Conservation (phyloP, 2,113 vertebrate species). For the Hemicordylus capensis region DNA sequence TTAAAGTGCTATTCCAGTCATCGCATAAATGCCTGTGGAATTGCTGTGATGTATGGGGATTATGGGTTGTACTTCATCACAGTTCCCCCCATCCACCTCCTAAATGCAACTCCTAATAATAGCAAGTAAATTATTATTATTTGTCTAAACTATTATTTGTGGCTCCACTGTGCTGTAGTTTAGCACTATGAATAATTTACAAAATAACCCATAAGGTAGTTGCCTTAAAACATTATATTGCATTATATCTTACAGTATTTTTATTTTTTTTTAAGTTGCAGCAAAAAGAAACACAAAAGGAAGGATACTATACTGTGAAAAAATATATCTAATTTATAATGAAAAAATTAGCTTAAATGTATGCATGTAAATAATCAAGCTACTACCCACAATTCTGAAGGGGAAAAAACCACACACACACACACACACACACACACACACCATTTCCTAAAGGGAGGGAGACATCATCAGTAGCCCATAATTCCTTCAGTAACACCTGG, state of each 20-base stretch:
- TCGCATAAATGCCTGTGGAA: background rate
- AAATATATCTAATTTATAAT: background rate
- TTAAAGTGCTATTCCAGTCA: background rate
- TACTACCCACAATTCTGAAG: background rate
- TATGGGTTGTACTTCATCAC: background rate
- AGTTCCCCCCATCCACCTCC: background rate
- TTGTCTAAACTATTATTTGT: accelerated
- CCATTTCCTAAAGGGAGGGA: background rate
- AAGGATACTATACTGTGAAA: conserved; percentile 15
- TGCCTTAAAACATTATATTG: background rate
- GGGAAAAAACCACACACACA: background rate
- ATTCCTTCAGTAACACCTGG: conserved; percentile 64
- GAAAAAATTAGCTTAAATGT: background rate
- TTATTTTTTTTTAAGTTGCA: background rate
- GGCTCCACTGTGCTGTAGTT: background rate
- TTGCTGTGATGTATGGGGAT: background rate
- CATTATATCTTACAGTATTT: background rate
- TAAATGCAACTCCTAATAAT: background rate
- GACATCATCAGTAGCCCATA: conserved; percentile 35
- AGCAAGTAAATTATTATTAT: background rate
- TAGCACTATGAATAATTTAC: background rate
- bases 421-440: background rate
- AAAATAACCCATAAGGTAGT: accelerated
- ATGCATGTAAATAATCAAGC: background rate
- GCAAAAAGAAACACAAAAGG: background rate